phyloP scores from a whole-genome alignment of 1,140 invertebrate species.

The Nymphalis io region DNA sequence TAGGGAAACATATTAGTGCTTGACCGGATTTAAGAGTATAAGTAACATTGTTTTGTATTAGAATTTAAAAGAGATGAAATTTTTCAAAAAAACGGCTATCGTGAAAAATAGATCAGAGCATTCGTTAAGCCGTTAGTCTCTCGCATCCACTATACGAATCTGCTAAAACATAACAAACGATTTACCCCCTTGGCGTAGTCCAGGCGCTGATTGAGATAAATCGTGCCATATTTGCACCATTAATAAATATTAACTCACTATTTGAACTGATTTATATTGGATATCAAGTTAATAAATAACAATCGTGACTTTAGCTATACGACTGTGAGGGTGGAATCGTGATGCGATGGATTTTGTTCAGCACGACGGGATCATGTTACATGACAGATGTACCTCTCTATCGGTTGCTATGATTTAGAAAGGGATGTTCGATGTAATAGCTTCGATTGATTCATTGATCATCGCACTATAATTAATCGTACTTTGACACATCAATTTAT shows the following conservation, averaged over 20 bases:
- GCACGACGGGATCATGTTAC: conserved; percentile 34
- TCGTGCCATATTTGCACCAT: conserved; percentile 45
- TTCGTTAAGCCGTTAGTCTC: conserved; percentile 14
- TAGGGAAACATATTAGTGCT: too few species aligned
- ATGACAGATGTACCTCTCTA: conserved; percentile 35
- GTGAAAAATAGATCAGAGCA: background rate
- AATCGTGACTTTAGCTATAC: conserved; percentile 64
- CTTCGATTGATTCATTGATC: conserved; percentile 8
- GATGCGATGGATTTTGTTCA: conserved; percentile 57
- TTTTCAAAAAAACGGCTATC: background rate
- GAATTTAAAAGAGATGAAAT: background rate
- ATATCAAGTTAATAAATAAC: conserved; percentile 63
- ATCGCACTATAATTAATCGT: conserved; percentile 1
- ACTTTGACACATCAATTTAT: conserved; percentile 9
- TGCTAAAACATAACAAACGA: conserved; percentile 32
- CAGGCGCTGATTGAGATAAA: conserved; percentile 39
- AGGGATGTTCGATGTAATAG: conserved; percentile 15
- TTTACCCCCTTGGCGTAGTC: conserved; percentile 12
- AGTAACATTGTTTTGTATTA: too few species aligned
- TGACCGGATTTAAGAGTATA: too few species aligned
- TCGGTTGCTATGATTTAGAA: conserved; percentile 35
- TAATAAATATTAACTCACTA: conserved; percentile 65
- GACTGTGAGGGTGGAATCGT: conserved; percentile 57
- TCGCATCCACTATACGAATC: conserved; percentile 19
- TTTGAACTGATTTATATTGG: conserved; percentile 65